Evolutionary conservation across 2,797 vertebrate genomes (phyloP).

Genomic region (Pempheris klunzingeri): DNA sequence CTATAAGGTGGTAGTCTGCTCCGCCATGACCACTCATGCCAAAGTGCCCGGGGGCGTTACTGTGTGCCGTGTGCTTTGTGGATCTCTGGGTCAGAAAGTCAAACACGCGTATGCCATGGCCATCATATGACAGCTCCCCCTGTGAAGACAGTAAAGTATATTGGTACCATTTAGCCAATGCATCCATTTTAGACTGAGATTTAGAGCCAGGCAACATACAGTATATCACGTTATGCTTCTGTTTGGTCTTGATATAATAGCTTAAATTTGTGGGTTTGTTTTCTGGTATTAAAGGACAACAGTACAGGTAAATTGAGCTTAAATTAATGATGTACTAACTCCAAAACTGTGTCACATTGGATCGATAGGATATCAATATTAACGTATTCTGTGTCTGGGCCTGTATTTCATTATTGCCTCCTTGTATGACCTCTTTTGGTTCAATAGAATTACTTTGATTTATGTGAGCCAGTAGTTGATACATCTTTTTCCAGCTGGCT

Average conservation of each 20-base stretch:
- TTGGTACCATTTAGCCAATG: neutral
- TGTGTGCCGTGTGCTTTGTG: constrained; percentile 63
- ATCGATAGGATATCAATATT: neutral
- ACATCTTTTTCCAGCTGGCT: neutral
- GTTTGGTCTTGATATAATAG: neutral
- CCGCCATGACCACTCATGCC: constrained; percentile 77
- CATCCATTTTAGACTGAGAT: neutral
- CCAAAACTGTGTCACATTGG: neutral
- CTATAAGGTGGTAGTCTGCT: constrained; percentile 87
- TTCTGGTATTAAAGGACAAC: neutral
- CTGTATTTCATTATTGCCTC: neutral
- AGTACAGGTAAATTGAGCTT: neutral
- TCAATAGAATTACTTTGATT: neutral
- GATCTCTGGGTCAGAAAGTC: constrained; percentile 85
- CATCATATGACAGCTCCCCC: constrained; percentile 86
- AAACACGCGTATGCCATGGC: constrained; percentile 80
- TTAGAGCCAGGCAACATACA: neutral
- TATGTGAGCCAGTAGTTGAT: neutral
- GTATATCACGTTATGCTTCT: neutral
- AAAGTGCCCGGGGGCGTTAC: constrained; percentile 19
- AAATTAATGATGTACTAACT: neutral
- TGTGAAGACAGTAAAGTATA: constrained; percentile 55
- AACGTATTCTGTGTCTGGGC: neutral
- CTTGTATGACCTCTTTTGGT: neutral
- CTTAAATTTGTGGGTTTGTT: neutral